Evolutionary conservation across 2,888 invertebrate species (phyloP).

Genomic region (Chloromyia formosa): DNA sequence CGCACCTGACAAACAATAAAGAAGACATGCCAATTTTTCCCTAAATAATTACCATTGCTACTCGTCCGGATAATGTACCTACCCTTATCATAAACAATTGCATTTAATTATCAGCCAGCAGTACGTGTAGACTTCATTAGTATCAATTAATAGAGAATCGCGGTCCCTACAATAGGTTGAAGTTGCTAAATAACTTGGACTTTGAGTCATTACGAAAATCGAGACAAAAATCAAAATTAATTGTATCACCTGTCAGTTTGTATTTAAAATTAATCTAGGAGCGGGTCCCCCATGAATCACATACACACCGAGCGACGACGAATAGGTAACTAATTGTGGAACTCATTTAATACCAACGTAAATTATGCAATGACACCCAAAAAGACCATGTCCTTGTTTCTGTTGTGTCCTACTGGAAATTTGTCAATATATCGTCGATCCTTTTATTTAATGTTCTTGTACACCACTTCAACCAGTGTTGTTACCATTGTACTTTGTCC

Average conservation of each 20-base stretch:
- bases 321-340: conserved; percentile 48
- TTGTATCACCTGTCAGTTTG: conserved; percentile 49
- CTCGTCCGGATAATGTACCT: background rate
- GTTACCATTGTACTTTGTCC: no score
- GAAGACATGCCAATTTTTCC: no score
- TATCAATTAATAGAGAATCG: background rate
- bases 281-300: conserved; percentile 43
- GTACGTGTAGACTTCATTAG: background rate
- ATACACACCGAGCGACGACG: background rate
- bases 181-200: background rate
- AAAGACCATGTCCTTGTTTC: conserved; percentile 31
- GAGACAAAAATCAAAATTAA: conserved; percentile 45
- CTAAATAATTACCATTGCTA: background rate
- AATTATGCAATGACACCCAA: conserved; percentile 44
- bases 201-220: no score
- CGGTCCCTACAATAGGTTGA: background rate
- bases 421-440: conserved; percentile 29
- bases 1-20: no score
- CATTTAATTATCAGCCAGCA: background rate
- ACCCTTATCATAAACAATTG: background rate
- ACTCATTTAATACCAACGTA: conserved; percentile 48
- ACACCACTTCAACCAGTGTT: background rate
- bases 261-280: conserved; percentile 48
- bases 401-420: conserved; percentile 24
- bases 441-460: conserved; percentile 18